phyloP scores from a whole-genome alignment of 2,113 vertebrate species.

The Poicephalus gulielmi region DNA sequence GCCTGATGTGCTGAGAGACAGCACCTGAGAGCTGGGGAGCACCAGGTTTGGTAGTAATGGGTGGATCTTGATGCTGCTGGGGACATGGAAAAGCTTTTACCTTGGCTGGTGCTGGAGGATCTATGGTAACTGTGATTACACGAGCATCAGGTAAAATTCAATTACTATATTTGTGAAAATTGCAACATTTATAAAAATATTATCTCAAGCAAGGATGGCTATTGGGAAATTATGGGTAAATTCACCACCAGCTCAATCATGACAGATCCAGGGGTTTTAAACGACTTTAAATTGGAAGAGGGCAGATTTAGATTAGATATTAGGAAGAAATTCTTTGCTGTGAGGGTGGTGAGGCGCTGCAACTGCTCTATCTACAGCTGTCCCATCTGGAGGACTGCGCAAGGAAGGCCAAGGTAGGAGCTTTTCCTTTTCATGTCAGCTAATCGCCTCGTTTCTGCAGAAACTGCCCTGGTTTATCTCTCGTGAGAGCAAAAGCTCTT shows the following conservation, averaged over 20 bases:
- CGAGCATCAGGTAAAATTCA: background rate
- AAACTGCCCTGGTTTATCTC: background rate
- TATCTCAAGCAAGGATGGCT: background rate
- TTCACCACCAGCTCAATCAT: background rate
- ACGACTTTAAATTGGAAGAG: background rate
- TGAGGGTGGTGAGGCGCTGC: background rate
- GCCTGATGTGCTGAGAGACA: no score
- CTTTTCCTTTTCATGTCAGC: background rate
- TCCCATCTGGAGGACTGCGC: background rate
- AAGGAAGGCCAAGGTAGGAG: background rate
- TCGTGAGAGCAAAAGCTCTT: background rate
- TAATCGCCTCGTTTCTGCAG: background rate
- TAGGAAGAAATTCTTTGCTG: background rate
- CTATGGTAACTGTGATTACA: background rate
- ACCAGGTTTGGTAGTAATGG: rapidly evolving
- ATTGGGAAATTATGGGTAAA: background rate
- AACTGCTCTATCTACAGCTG: rapidly evolving
- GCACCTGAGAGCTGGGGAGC: background rate
- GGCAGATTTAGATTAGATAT: background rate
- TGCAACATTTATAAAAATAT: background rate
- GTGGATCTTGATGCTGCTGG: background rate
- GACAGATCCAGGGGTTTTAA: background rate
- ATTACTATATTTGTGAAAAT: background rate
- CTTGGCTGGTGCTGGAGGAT: background rate
- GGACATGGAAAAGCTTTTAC: no score